Conservation (phyloP, 2,113 vertebrate genomes). For the Gallinago jamesoni region DNA sequence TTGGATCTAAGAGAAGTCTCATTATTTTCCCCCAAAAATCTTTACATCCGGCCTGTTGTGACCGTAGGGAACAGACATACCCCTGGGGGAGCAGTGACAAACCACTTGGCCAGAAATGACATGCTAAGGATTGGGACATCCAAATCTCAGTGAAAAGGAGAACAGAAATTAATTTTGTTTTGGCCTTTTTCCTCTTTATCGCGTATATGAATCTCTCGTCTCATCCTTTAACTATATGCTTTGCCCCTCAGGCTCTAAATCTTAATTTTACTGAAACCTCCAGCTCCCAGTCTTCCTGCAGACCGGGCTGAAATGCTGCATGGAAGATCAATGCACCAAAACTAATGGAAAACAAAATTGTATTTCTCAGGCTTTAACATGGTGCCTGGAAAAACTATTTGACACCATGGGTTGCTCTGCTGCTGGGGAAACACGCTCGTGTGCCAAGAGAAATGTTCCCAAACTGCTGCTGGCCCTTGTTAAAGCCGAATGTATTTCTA, state of each 20-base stretch:
- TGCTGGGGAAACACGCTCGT: neutral
- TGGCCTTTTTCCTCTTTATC: neutral
- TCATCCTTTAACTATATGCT: neutral
- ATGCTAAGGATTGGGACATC: neutral
- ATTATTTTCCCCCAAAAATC: neutral
- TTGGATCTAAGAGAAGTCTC: neutral
- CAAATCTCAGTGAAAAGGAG: neutral
- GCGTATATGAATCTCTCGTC: neutral
- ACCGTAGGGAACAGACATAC: neutral
- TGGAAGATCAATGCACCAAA: neutral
- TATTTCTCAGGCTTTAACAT: neutral
- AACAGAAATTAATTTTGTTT: neutral
- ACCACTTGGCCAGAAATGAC: neutral
- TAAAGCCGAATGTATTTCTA: conserved; percentile 18
- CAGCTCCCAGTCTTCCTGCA: neutral
- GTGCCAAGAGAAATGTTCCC: conserved; percentile 22
- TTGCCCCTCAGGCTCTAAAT: neutral
- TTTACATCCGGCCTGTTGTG: neutral
- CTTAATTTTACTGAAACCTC: neutral
- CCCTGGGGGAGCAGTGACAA: neutral
- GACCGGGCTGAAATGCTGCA: neutral
- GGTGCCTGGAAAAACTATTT: conserved; percentile 31
- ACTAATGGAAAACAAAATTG: neutral
- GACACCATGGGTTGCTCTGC: neutral
- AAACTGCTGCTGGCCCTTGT: conserved; percentile 7